Base-by-base conservation (phyloP, 2,888 invertebrate species). In the Glomeris marginata region DNA sequence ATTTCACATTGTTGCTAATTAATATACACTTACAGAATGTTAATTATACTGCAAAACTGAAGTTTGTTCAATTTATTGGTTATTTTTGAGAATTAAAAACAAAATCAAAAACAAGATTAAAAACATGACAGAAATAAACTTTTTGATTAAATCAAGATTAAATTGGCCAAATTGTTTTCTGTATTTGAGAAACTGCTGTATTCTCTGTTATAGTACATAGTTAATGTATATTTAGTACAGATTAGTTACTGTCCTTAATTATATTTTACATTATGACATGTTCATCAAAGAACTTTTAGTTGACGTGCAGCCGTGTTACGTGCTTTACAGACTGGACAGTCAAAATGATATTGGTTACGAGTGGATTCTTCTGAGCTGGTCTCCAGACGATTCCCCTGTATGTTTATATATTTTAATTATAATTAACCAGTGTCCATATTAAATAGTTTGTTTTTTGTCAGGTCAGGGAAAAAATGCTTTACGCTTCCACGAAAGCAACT, bases 401-500 rank as follows among this genome's bases (percentile, higher is more conserved):
- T 13, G 16, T 15, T 13, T 41, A 13, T 16, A 13, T 41, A 13
- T 41, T 41, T 36, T 36, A 11, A 35, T 35, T n/a, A 35, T 35
- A 35, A 11, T 35, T 11, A 35, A 35, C 36, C n/a, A 35, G n/a
- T 43, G 13, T 43, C 22, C 8, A 43, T 45, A n/a, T 22, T 16
- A 4, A 33, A 2, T 37, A 28, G n/a, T 45, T 11, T 49, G 13
- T 38, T 51, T 22, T 20, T 35, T 21, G 13, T 13, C 51, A 69
- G 69, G 68, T 95, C 2, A 73, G 95, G 51, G 82, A 91, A 62
- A 98, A 98, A 69, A 97, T 98, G 97, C 71, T 98, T 48, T 94
- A 94, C 62, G 97, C 97, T 0, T 94, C 92, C 0, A 97, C 95
- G 0, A 90, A 94, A 69, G 90, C 97, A 1, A 98, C 97, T 1